Evolutionary conservation across 2,888 invertebrate species (phyloP), one percentile per base, ranked within the genome.

Genomic region (Trachelus iudaicus): DNA sequence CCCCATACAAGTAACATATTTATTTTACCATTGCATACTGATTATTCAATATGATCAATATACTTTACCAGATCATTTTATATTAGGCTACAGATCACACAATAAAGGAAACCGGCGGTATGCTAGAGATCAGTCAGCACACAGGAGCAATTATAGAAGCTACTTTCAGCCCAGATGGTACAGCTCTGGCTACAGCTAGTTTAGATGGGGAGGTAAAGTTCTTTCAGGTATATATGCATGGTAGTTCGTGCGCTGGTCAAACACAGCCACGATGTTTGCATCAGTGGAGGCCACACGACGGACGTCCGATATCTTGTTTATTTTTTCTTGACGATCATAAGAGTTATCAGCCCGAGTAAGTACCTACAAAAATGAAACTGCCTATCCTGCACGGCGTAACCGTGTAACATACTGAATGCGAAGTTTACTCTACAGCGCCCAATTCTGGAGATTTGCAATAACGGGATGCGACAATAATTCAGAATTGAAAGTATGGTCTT

Each of bases 381-480:
- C 75, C 34, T 73, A 15, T 40, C 56, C 34, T 75, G 73, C 34
- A 31, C 73, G 33, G 76, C 76, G 3, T 78, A 30, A 23, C 30
- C n/a, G 30, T n/a, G 34, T 33, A 30, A 9, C 1, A 23, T 23
- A 11, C 31, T 13, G 3, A 76, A 31, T 13, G 6, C 13, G 4
- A 31, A 31, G 6, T 34, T 80, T 79, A 78, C 82, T 81, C 89
- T 89, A 75, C 85, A 95, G 94, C 84, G 94, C 93, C 23, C 95
- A 96, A 89, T 98, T 98, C 92, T 99, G 99, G 99, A 98, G 98
- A 91, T 98, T 96, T 92, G 98, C 97, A 0, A 94, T 99, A 71
- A 98, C 99, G 0, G 98, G 98, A 1, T 96, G 97, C 0, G 95
- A 96, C 82, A 95, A 97, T 90, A 98, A 98, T 92, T 95, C 97